These are phyloP conservation scores for Cichlasoma orientale DNA, from an alignment of 2,797 vertebrate species.

Conservation along the genomic window DNA sequence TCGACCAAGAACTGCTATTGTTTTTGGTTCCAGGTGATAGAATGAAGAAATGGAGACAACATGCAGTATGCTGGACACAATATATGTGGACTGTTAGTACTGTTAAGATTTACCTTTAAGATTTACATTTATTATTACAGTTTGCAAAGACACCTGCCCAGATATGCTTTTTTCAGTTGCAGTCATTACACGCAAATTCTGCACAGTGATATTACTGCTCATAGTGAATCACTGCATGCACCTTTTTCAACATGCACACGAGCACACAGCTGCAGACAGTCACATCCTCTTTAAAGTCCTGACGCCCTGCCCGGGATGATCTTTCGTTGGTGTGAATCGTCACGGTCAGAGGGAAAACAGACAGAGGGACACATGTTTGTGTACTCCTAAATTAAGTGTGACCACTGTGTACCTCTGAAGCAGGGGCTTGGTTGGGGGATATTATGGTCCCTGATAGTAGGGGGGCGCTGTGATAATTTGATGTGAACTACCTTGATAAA, in stretches of 20 bases:
- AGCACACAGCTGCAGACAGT: conserved; percentile 39
- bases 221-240: neutral
- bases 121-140: conserved; percentile 23
- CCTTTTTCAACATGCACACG: conserved; percentile 16
- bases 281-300: conserved; percentile 61
- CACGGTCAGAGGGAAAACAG: conserved; percentile 80
- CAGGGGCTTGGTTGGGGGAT: conserved; percentile 74
- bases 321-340: conserved; percentile 68
- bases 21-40: conserved; percentile 53
- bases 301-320: conserved; percentile 65
- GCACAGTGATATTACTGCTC: neutral
- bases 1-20: conserved; percentile 33
- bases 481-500: conserved; percentile 99
- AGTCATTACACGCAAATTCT: neutral
- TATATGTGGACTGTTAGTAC: conserved; percentile 11
- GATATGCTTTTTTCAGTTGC: neutral
- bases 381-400: conserved; percentile 80
- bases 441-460: conserved; percentile 92
- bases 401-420: conserved; percentile 76
- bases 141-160: conserved; percentile 5
- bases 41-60: conserved; percentile 46
- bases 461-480: conserved; percentile 95
- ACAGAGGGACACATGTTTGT: conserved; percentile 82
- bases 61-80: conserved; percentile 29
- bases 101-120: neutral